Evolutionary conservation across 2,113 vertebrate genomes (phyloP).

Genomic region (Hemicordylus capensis): DNA sequence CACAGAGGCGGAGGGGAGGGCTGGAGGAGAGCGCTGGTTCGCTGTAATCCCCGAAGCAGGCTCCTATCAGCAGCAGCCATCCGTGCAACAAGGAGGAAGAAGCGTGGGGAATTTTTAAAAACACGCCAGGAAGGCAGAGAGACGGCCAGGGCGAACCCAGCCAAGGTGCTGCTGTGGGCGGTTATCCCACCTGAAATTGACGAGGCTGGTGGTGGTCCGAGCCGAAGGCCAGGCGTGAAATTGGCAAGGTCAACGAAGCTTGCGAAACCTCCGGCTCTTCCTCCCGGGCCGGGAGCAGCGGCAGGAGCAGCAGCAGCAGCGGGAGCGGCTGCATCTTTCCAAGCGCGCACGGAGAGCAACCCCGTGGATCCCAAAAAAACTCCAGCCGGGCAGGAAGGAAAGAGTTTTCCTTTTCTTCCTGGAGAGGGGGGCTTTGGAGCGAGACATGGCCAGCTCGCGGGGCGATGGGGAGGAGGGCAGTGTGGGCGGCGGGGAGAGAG

Average conservation of each 20-base stretch:
- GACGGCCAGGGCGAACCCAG: too few species aligned
- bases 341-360: background rate
- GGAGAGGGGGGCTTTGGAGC: background rate
- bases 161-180: fast-evolving
- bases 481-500: background rate
- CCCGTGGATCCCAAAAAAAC: background rate
- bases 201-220: background rate
- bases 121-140: fast-evolving
- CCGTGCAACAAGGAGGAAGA: background rate
- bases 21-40: background rate
- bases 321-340: background rate
- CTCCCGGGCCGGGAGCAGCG: too few species aligned
- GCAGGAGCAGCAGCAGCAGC: too few species aligned
- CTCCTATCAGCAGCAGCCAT: background rate
- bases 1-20: background rate
- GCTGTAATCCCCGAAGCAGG: background rate
- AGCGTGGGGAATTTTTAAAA: too few species aligned
- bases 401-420: conserved; percentile 18
- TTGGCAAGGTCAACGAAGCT: background rate
- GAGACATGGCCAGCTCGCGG: background rate
- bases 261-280: too few species aligned
- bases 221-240: background rate
- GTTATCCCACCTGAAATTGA: background rate
- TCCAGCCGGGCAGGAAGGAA: background rate
- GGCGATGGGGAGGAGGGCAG: too few species aligned